Percentiles rank a stretch among this genome's conserved stretches.
Conservation (phyloP, 1,140 invertebrate species). For the Drosophila littoralis region DNA sequence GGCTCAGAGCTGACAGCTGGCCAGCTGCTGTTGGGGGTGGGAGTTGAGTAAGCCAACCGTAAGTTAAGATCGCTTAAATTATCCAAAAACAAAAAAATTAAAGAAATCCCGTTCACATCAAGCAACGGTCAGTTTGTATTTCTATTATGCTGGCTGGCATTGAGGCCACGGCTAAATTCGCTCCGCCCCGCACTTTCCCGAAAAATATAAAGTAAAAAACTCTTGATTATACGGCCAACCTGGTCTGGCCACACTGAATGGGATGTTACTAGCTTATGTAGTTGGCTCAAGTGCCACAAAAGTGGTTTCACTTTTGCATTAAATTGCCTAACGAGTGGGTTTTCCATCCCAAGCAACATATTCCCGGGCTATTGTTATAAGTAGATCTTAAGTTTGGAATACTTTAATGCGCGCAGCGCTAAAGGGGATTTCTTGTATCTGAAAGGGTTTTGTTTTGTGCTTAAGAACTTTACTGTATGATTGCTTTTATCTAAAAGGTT, state of each 20-base stretch:
- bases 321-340: constrained; percentile 8
- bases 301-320: constrained; percentile 23
- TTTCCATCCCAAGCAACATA: not conserved
- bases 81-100: not conserved
- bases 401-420: not conserved
- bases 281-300: not conserved
- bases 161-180: constrained; percentile 4
- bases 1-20: not conserved
- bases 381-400: not conserved
- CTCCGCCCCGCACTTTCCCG: constrained; percentile 5
- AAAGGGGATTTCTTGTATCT: no score
- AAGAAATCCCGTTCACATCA: constrained; percentile 4
- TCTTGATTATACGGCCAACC: constrained; percentile 16
- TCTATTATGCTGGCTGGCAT: constrained; percentile 13
- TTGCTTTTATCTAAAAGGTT: no score
- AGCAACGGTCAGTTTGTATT: constrained; percentile 1
- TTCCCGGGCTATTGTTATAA: not conserved
- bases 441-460: no score
- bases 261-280: constrained; percentile 11
- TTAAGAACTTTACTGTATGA: no score
- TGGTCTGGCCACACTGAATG: not conserved
- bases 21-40: not conserved
- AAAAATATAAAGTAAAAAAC: not conserved
- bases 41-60: constrained; percentile 20
- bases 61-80: constrained; percentile 8